Evolutionary conservation across 2,888 invertebrate species (phyloP).

Genomic region (Pammene aurita): DNA sequence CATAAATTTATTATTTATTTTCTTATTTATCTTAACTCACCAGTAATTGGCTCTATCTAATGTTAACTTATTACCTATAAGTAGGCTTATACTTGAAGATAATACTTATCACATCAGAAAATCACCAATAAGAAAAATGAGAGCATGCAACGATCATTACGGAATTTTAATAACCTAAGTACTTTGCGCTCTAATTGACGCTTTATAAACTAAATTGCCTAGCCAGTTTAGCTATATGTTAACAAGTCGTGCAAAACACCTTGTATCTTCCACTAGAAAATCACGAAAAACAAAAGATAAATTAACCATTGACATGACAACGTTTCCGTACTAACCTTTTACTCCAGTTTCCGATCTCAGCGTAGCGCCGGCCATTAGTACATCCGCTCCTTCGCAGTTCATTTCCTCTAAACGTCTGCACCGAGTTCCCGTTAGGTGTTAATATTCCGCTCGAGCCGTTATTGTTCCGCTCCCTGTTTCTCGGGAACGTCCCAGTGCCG

Average conservation of each 20-base stretch:
- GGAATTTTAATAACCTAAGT: too few species aligned
- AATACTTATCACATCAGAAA: too few species aligned
- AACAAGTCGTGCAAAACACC: neutral
- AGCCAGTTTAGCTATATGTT: neutral
- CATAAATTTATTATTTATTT: neutral
- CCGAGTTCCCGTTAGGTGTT: constrained; percentile 80
- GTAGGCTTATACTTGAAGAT: too few species aligned
- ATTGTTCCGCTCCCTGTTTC: constrained; percentile 79
- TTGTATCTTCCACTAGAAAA: neutral
- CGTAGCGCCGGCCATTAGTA: constrained; percentile 82
- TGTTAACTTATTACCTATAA: too few species aligned
- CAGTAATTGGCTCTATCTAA: too few species aligned
- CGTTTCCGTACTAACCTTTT: constrained; percentile 72
- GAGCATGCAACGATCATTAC: too few species aligned
- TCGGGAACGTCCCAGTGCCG: constrained; percentile 79
- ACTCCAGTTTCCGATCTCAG: constrained; percentile 84
- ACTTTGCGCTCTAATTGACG: too few species aligned
- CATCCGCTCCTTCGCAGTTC: constrained; percentile 81
- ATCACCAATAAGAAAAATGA: too few species aligned
- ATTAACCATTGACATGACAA: constrained; percentile 48
- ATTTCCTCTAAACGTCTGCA: constrained; percentile 79
- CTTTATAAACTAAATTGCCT: too few species aligned
- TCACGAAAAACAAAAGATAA: constrained; percentile 38
- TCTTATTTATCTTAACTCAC: too few species aligned
- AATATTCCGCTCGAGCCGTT: constrained; percentile 78